Evolutionary conservation across 1,140 invertebrate genomes (phyloP), one percentile per base, ranked within the genome.

Genomic region (Sminthurinus signatus): DNA sequence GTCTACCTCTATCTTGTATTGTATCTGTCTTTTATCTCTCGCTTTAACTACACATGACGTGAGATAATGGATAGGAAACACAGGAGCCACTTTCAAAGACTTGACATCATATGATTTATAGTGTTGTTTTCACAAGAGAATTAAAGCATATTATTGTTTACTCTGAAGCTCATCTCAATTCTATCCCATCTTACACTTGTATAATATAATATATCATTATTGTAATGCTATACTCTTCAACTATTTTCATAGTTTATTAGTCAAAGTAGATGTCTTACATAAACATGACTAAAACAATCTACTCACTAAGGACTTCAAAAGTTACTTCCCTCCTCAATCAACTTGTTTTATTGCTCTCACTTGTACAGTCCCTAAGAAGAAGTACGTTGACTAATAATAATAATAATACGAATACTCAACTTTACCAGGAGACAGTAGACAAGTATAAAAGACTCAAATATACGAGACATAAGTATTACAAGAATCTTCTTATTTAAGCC

Each of bases 111-210:
- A 60, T 65, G 63, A 65, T 65, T 65, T 65, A 65, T 65, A 65
- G 63, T 65, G 32, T 65, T 65, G 63, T 65, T 65, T 65, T 65
- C 63, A 64, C 48, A 52, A 65, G 57, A 52, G 63, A 65, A 65
- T 65, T 65, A 60, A 65, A 60, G 46, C 51, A 44, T 59, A 48
- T 48, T 48, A 52, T 52, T 25, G 14, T 48, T 48, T 25, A 48
- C 25, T 52, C 50, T 52, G 10, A 15, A 48, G 46, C 46, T 48
- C 19, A 42, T 48, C 44, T 5, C 44, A n/a, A 48, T 48, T 25
- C 44, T 48, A n/a, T n/a, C 32, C 15, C 32, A 8, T 36, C 32
- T 36, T 36, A 5, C 32, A 36, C n/a, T n/a, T n/a, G n/a, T n/a
- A n/a, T n/a, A n/a, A n/a, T n/a, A n/a, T n/a, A n/a, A n/a, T n/a